Percentiles rank a stretch among this genome's conserved stretches.
phyloP scores from a whole-genome alignment of 23 tunicate species.

The Phallusia fumigata region DNA sequence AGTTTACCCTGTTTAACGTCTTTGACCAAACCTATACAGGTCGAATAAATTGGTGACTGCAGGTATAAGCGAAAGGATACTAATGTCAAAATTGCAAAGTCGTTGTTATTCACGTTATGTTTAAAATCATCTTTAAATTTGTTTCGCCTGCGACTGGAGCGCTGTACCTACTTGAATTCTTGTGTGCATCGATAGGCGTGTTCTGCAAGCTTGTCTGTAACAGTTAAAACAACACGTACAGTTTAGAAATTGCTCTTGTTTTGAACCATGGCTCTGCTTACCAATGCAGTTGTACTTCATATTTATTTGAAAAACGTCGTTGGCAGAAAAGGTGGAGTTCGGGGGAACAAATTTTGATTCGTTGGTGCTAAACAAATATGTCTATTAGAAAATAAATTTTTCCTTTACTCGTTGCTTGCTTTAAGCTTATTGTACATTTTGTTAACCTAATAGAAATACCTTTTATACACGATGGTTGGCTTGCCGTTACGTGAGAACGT shows the following conservation, averaged over 20 bases:
- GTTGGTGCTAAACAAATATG: background rate
- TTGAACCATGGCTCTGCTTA: background rate
- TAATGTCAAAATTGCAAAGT: too few relatives aligned
- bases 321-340: background rate
- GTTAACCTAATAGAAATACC: background rate
- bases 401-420: too few relatives aligned
- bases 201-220: background rate
- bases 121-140: too few relatives aligned
- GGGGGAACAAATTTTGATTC: background rate
- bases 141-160: background rate
- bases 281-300: constrained; percentile 3
- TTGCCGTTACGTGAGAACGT: background rate
- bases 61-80: too few relatives aligned
- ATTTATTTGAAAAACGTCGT: background rate
- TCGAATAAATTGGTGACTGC: too few relatives aligned
- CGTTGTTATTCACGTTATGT: too few relatives aligned
- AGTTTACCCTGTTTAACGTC: too few relatives aligned
- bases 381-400: too few relatives aligned
- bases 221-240: background rate
- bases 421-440: too few relatives aligned
- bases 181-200: background rate
- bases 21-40: too few relatives aligned
- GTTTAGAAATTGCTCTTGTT: too few relatives aligned
- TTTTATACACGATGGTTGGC: background rate
- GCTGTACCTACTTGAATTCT: background rate